phyloP scores from a whole-genome alignment of 2,888 invertebrate species.

The Marasmarcha lunaedactyla region DNA sequence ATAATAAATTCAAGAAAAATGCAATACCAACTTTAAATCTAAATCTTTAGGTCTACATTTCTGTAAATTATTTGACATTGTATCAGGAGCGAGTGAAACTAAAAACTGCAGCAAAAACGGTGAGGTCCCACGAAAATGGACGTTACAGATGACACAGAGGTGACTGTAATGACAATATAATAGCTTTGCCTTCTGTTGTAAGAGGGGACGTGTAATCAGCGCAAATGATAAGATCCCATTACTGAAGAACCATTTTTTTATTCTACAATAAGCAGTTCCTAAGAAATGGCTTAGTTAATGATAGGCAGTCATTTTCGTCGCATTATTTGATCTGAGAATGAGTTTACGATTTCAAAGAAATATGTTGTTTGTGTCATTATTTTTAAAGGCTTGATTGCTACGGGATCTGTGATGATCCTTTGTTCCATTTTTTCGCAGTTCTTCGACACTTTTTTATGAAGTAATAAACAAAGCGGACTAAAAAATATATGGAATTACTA shows the following conservation, averaged over 20 bases:
- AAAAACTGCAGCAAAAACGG: slow-evolving; percentile 64
- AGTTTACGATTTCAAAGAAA: background rate
- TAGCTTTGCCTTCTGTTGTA: slow-evolving; percentile 58
- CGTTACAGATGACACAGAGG: slow-evolving; percentile 60
- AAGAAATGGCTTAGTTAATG: slow-evolving; percentile 30
- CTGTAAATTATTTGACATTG: background rate
- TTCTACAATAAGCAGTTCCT: slow-evolving; percentile 34
- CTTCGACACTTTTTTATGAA: background rate
- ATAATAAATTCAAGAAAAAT: slow-evolving; percentile 14
- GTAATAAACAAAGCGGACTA: too few relatives aligned
- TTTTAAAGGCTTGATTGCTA: background rate
- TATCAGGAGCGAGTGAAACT: slow-evolving; percentile 33
- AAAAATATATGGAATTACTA: too few relatives aligned
- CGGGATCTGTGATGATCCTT: background rate
- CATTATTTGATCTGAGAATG: slow-evolving; percentile 1
- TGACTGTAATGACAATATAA: slow-evolving; percentile 68
- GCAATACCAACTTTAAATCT: too few relatives aligned
- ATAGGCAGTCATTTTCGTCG: slow-evolving; percentile 8
- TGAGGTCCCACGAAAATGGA: slow-evolving; percentile 50
- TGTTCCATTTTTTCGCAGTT: background rate
- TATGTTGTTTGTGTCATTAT: background rate
- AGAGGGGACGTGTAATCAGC: slow-evolving; percentile 55
- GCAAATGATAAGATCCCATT: slow-evolving; percentile 54
- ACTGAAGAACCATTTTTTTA: slow-evolving; percentile 39
- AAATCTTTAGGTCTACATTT: too few relatives aligned